Conservation (phyloP, 2,113 vertebrate genomes). For the Labeo catla region DNA sequence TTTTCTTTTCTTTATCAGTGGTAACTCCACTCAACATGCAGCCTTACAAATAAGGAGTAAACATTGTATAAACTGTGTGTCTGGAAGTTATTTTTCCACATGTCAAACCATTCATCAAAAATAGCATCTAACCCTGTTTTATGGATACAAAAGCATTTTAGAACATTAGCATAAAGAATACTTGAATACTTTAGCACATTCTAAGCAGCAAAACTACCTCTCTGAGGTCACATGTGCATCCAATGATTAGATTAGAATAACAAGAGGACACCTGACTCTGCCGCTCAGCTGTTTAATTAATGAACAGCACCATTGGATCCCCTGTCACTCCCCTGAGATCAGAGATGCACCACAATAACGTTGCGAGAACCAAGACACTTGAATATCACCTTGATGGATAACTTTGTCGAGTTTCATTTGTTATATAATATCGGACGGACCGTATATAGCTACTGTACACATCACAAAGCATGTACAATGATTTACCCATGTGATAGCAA, state of each 20-base stretch:
- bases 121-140: background rate
- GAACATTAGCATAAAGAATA: background rate
- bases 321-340: slow-evolving; percentile 64
- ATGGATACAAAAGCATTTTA: background rate
- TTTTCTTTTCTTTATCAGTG: too few relatives aligned
- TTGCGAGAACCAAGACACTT: slow-evolving; percentile 1
- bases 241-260: slow-evolving; percentile 60
- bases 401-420: background rate
- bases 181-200: background rate
- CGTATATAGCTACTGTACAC: background rate
- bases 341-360: slow-evolving; percentile 62
- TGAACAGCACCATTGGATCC: slow-evolving; percentile 67
- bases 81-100: too few relatives aligned
- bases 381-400: background rate
- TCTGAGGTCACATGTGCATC: slow-evolving; percentile 20
- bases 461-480: slow-evolving; percentile 27
- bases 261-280: slow-evolving; percentile 65
- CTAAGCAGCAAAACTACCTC: background rate
- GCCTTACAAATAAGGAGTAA: too few relatives aligned
- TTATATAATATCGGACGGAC: slow-evolving; percentile 38
- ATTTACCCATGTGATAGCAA: slow-evolving; percentile 26
- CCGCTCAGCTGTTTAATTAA: slow-evolving; percentile 68
- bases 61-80: too few relatives aligned
- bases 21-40: too few relatives aligned
- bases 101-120: too few relatives aligned